Conservation (phyloP, 2,888 invertebrate species). For the Caenorhabditis sp. region DNA sequence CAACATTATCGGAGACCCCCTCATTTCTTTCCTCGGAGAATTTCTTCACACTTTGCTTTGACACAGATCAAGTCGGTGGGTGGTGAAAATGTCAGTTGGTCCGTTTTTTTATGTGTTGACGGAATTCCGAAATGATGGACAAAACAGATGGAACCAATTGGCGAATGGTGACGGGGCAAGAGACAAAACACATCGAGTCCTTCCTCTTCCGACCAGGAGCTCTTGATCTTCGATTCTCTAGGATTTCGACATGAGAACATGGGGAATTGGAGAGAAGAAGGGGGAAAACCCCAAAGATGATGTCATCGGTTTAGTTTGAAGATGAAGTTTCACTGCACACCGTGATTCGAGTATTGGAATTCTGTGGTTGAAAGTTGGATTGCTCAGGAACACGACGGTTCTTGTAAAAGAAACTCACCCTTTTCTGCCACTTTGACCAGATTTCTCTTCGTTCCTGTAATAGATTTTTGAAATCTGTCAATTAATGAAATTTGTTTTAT, state of each 20-base stretch:
- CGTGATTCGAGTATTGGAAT: too few species aligned
- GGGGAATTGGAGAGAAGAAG: neutral
- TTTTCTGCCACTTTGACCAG: too few species aligned
- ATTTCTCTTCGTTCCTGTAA: too few species aligned
- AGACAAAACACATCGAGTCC: constrained; percentile 26
- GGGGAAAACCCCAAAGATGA: constrained; percentile 26
- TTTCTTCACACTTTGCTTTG: constrained; percentile 23
- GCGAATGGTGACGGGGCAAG: constrained; percentile 3
- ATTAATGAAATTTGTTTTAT: too few species aligned
- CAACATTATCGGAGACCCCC: constrained; percentile 11
- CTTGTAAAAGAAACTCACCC: too few species aligned
- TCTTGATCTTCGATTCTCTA: constrained; percentile 55
- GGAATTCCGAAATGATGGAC: constrained; percentile 26
- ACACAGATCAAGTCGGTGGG: constrained; percentile 43
- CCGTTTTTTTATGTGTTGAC: constrained; percentile 21
- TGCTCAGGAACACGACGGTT: too few species aligned
- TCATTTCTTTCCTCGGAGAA: neutral
- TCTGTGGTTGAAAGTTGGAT: too few species aligned
- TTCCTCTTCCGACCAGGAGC: constrained; percentile 11
- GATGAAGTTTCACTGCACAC: neutral
- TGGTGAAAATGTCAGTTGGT: constrained; percentile 52
- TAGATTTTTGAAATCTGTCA: too few species aligned
- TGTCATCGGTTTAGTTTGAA: constrained; percentile 31
- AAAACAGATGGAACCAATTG: constrained; percentile 9
- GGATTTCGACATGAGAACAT: constrained; percentile 48